Conservation (phyloP, 1,140 invertebrate genomes). For the Ceratina australensis region DNA sequence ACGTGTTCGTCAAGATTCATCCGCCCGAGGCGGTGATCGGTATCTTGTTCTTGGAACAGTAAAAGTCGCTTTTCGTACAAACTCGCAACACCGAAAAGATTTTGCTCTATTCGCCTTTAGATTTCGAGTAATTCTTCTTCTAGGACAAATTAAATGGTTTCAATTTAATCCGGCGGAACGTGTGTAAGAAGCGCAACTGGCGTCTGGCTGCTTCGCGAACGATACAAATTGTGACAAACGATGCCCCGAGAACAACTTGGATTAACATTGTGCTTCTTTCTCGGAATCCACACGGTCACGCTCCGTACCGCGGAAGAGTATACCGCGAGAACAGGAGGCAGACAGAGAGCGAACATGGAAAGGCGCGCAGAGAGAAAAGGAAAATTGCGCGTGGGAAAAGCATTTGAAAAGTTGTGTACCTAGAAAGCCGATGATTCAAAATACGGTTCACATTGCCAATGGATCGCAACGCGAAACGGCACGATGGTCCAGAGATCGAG, state of each 20-base stretch:
- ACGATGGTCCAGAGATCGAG: conserved; percentile 68
- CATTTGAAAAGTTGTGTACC: not conserved
- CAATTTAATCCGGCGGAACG: not conserved
- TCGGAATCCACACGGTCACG: not conserved
- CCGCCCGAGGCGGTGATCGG: too few species aligned
- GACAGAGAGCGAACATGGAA: not conserved
- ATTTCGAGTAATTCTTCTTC: not conserved
- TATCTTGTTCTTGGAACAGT: too few species aligned
- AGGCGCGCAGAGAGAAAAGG: not conserved
- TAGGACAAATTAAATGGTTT: conserved; percentile 6
- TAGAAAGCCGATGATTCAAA: not conserved
- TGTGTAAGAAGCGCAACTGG: not conserved
- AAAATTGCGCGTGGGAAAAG: not conserved
- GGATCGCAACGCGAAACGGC: conserved; percentile 44
- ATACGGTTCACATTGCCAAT: not conserved
- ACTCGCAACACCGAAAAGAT: not conserved
- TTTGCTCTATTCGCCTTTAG: not conserved
- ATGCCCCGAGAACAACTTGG: conserved; percentile 4
- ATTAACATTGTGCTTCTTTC: not conserved
- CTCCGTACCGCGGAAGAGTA: not conserved
- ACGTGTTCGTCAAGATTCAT: too few species aligned
- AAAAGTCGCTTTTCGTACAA: not conserved
- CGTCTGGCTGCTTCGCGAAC: not conserved
- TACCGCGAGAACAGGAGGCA: not conserved
- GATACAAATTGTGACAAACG: conserved; percentile 9